These are phyloP conservation scores for Chascanopsetta lugubris DNA, from an alignment of 2,113 vertebrate genomes.

Conservation along the genomic window DNA sequence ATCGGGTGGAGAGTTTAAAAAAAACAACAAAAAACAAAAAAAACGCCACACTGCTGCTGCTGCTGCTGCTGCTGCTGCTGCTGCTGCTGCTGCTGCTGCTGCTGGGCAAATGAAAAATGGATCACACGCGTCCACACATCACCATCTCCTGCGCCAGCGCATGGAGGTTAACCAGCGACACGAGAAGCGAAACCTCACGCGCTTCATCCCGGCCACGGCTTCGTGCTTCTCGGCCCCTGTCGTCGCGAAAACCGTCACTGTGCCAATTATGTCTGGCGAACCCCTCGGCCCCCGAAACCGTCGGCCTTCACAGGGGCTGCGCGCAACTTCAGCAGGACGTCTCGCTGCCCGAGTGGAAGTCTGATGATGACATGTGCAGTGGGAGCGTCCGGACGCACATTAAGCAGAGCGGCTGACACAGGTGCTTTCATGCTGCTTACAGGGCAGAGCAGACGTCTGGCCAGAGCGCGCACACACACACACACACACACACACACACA, in stretches of 20 bases:
- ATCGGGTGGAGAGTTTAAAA: too few species aligned
- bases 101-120: conserved; percentile 48
- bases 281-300: conserved; percentile 22
- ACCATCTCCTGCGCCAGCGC: conserved; percentile 17
- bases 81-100: too few species aligned
- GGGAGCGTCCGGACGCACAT: conserved; percentile 1
- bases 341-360: background rate
- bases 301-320: background rate
- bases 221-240: conserved; percentile 34
- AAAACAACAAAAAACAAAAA: too few species aligned
- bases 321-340: conserved; percentile 19
- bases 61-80: too few species aligned
- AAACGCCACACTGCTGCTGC: conserved; percentile 4
- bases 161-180: conserved; percentile 39
- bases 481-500: conserved; percentile 2
- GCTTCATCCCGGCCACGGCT: conserved; percentile 51
- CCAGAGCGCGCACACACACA: background rate
- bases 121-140: conserved; percentile 43
- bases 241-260: conserved; percentile 40
- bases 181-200: conserved; percentile 26
- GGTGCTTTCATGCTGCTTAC: conserved; percentile 10
- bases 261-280: conserved; percentile 29
- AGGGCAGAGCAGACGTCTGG: conserved; percentile 11
- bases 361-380: conserved; percentile 1
- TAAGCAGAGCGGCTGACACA: conserved; percentile 14